Evolutionary conservation across 2,113 vertebrate genomes (phyloP).

Genomic region (Dromiciops gliroides): DNA sequence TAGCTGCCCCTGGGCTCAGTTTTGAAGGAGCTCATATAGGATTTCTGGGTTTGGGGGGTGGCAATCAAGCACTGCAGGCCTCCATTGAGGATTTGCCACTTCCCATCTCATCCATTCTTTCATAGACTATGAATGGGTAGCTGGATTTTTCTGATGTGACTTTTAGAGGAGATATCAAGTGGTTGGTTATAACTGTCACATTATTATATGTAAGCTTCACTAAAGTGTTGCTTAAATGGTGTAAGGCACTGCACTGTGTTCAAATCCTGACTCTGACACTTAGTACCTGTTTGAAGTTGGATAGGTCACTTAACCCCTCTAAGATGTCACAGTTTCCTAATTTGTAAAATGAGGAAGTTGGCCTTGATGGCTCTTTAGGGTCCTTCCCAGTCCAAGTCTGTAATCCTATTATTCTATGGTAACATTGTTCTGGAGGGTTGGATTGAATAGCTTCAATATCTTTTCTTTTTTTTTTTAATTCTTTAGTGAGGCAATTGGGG

Average conservation of each 20-base stretch:
- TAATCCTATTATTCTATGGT: neutral
- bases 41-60: neutral
- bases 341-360: neutral
- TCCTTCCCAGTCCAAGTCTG: neutral
- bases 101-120: neutral
- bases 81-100: neutral
- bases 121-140: neutral
- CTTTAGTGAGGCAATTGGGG: too few species aligned
- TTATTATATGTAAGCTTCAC: neutral
- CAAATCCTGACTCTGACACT: neutral
- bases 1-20: neutral
- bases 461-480: too few species aligned
- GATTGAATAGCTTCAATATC: neutral
- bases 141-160: neutral
- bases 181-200: neutral
- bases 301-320: neutral
- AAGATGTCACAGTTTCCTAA: neutral
- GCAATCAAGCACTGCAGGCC: neutral
- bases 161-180: neutral
- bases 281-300: neutral
- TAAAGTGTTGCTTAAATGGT: neutral
- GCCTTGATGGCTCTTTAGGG: neutral
- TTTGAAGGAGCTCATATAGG: neutral
- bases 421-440: neutral
- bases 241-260: neutral